These are phyloP conservation scores for Hesperophylax magnus DNA, from an alignment of 1,140 invertebrate genomes.

Conservation along the genomic window DNA sequence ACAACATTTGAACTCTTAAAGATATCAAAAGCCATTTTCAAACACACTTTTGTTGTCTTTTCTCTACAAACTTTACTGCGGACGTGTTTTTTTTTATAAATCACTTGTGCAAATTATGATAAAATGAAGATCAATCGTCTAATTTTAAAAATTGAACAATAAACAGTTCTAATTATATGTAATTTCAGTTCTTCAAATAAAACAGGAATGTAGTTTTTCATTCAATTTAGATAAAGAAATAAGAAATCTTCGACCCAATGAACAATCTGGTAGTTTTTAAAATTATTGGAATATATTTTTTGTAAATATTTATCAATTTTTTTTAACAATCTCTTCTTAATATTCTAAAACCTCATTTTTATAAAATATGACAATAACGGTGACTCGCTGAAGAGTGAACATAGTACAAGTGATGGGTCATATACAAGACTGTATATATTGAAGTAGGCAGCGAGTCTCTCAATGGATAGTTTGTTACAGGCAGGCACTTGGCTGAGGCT, in stretches of 20 bases:
- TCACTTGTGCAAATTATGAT: not conserved
- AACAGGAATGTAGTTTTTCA: not conserved
- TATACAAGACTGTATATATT: constrained; percentile 31
- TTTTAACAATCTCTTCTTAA: not conserved
- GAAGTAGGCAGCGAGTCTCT: not conserved
- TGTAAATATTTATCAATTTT: constrained; percentile 5
- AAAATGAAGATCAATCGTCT: not conserved
- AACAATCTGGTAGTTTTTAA: not conserved
- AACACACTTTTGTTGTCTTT: not conserved
- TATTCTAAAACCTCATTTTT: no score
- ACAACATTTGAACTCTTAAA: constrained; percentile 1
- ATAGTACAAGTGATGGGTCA: not conserved
- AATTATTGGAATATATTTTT: not conserved
- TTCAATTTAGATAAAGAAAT: constrained; percentile 6
- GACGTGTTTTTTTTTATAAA: not conserved
- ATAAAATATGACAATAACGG: not conserved
- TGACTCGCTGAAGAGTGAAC: not conserved
- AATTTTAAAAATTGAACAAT: not conserved
- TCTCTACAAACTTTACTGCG: constrained; percentile 3
- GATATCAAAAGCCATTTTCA: no score
- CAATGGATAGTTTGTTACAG: not conserved
- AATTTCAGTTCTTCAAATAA: not conserved
- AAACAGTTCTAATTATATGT: not conserved
- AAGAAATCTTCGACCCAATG: not conserved
- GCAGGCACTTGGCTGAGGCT: not conserved